Evolutionary conservation across 2,888 invertebrate genomes (phyloP).

Genomic region (Cenopis cana): DNA sequence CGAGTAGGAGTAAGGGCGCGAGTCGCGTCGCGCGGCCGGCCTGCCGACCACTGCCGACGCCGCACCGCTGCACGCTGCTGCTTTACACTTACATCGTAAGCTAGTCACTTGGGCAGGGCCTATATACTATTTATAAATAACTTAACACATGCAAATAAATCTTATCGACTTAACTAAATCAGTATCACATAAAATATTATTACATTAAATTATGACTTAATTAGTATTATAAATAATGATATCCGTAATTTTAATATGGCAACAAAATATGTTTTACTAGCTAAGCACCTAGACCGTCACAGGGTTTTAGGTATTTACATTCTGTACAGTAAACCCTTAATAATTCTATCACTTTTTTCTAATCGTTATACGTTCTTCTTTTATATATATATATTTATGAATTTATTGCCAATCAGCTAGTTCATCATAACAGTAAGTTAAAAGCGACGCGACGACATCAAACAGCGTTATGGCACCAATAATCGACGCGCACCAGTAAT

Average conservation of each 20-base stretch:
- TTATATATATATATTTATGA: conserved; percentile 60
- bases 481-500: too few species aligned
- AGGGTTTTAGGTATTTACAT: conserved; percentile 80
- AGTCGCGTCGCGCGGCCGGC: not conserved
- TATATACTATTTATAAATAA: conserved; percentile 35
- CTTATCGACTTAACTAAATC: conserved; percentile 63
- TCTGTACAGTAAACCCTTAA: conserved; percentile 73
- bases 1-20: not conserved
- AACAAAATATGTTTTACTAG: conserved; percentile 81
- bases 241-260: conserved; percentile 84
- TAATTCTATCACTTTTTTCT: conserved; percentile 57
- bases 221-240: conserved; percentile 81
- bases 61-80: not conserved
- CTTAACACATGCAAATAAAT: conserved; percentile 35
- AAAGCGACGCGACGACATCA: too few species aligned
- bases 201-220: conserved; percentile 80
- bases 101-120: not conserved
- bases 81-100: not conserved
- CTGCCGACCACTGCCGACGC: not conserved
- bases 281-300: conserved; percentile 79
- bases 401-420: conserved; percentile 80
- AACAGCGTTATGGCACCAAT: too few species aligned
- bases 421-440: conserved; percentile 65
- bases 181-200: conserved; percentile 81
- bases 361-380: conserved; percentile 71